Conservation (phyloP, 2,888 invertebrate species). For the Parapristionchus giblindavisi region DNA sequence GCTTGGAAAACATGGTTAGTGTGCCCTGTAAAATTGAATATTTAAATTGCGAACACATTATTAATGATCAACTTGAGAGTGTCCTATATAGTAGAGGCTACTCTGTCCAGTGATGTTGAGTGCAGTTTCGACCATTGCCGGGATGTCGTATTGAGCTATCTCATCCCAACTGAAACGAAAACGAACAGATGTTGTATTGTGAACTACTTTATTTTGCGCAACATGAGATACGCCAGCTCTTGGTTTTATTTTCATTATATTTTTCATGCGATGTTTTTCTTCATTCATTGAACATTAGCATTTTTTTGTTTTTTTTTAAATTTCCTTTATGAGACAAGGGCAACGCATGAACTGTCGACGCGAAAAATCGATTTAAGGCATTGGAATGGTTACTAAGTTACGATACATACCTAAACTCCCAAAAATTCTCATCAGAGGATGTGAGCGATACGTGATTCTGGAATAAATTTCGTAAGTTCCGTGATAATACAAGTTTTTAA, state of each 20-base stretch:
- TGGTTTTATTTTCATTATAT: too few relatives aligned
- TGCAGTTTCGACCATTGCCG: constrained; percentile 81
- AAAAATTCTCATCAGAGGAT: constrained; percentile 45
- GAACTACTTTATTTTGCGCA: too few relatives aligned
- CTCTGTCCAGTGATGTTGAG: constrained; percentile 75
- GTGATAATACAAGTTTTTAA: too few relatives aligned
- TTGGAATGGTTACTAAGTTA: too few relatives aligned
- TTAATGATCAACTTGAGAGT: constrained; percentile 78
- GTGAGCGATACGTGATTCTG: constrained; percentile 43
- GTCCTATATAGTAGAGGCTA: constrained; percentile 83
- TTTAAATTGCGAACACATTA: neutral
- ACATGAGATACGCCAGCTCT: too few relatives aligned
- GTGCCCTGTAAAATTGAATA: constrained; percentile 49
- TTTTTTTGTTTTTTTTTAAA: too few relatives aligned
- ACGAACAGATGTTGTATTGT: neutral
- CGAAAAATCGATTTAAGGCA: too few relatives aligned
- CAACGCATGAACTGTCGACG: too few relatives aligned
- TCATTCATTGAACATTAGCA: too few relatives aligned
- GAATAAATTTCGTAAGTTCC: too few relatives aligned
- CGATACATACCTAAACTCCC: constrained; percentile 54
- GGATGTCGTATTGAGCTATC: constrained; percentile 84
- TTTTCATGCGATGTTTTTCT: too few relatives aligned
- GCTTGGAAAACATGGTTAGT: constrained; percentile 61
- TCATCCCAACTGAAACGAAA: constrained; percentile 82
- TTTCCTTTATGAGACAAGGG: too few relatives aligned